Evolutionary conservation across 2,113 vertebrate genomes (phyloP), one percentile per base, ranked within the genome.

Genomic region (Xiphorhynchus elegans): DNA sequence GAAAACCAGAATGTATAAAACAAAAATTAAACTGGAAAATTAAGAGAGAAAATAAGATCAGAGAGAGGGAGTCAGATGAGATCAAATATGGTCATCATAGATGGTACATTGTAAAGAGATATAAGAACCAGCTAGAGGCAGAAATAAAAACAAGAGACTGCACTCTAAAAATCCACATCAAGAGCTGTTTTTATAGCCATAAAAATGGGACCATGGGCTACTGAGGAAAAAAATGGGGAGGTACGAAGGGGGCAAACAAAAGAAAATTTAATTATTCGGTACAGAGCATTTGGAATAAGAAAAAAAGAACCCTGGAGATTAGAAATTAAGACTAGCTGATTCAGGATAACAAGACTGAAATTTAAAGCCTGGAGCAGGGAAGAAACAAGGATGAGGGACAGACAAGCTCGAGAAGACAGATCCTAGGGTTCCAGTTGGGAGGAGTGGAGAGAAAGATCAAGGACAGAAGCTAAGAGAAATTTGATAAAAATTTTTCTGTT

Each of bases 201-300:
- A 42, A 55, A 70, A 77, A 84, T 31, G 7, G 4, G 17, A 19
- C 2, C 3, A 25, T 35, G 5, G 5, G 9, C 5, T 39, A 11
- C 2, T 72, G 31, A 44, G 7, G 1, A 3, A 9, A 5, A 53
- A 66, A 14, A 7, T 16, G 9, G 5, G 9, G 13, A 13, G 33
- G 9, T 3, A 3, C 3, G 40, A 2, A 2, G 2, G 1, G 25
- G 11, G 12, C 13, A 23, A 35, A 59, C 6, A 20, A 17, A 20
- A 24, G 7, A 17, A 40, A 74, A 39, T 49, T 55, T 12, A 68
- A 39, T 40, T 16, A 0, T 13, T 40, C 49, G 12, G 1, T 73
- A n/a, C 24, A 60, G 33, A 39, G 9, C 63, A 44, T 5, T 60
- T 26, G 11, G 12, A 68, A 56, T 31, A 84, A n/a, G 39, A 6